A percentile compares a stretch with the other conserved stretches of the same genome.
These are phyloP conservation scores for Calidris pygmaea DNA, from an alignment of 2,113 vertebrate species.

Conservation along the genomic window DNA sequence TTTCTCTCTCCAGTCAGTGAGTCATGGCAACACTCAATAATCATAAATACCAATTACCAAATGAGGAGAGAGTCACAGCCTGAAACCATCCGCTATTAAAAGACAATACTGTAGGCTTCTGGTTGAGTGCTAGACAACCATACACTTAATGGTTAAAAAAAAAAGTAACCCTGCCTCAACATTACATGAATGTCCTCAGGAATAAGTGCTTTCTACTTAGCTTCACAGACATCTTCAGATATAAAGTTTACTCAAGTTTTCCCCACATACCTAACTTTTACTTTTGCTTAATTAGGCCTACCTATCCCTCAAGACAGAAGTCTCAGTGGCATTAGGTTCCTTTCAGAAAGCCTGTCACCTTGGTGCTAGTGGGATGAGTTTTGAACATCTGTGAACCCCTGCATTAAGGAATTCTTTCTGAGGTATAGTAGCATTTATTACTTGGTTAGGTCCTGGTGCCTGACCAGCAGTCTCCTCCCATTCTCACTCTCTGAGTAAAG, in stretches of 20 bases:
- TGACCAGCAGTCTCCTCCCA: constrained; percentile 71
- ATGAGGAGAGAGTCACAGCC: background rate
- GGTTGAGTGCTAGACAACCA: background rate
- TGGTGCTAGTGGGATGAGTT: background rate
- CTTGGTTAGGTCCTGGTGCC: constrained; percentile 77
- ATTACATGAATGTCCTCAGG: too few relatives aligned
- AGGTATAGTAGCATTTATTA: constrained; percentile 19
- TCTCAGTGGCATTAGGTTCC: background rate
- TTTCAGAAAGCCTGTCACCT: background rate
- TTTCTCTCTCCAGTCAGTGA: background rate
- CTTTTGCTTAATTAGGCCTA: background rate
- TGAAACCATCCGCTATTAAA: background rate
- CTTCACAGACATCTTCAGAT: background rate
- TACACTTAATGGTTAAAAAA: too few relatives aligned
- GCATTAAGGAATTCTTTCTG: background rate
- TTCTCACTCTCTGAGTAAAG: constrained; percentile 69
- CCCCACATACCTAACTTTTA: too few relatives aligned
- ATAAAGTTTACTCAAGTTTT: background rate
- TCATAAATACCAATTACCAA: background rate
- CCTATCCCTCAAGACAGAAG: background rate
- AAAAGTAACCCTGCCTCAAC: too few relatives aligned
- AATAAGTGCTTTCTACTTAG: background rate
- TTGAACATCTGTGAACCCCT: background rate
- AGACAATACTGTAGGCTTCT: background rate
- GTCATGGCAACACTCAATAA: background rate